These are phyloP conservation scores for Napeogenes sylphis DNA, from an alignment of 2,888 invertebrate species.

Conservation along the genomic window DNA sequence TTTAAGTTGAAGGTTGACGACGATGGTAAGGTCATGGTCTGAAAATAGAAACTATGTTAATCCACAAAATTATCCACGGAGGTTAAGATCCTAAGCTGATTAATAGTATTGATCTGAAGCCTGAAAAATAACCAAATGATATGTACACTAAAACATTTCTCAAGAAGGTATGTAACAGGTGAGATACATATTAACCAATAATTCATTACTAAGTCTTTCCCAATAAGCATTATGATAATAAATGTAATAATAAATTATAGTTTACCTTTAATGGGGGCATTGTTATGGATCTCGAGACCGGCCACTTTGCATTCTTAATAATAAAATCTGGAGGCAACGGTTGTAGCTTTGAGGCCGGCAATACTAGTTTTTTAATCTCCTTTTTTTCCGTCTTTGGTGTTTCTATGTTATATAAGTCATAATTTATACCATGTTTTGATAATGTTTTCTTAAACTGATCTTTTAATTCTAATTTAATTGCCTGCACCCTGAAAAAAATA, in stretches of 20 bases:
- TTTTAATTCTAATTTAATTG: conserved; percentile 42
- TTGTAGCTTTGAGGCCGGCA: conserved; percentile 65
- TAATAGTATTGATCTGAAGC: no score
- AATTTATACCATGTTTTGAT: conserved; percentile 36
- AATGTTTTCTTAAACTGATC: conserved; percentile 43
- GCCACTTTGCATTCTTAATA: conserved; percentile 15
- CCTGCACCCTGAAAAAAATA: conserved; percentile 45
- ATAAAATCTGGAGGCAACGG: conserved; percentile 59
- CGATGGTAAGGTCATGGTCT: conserved; percentile 36
- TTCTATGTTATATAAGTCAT: conserved; percentile 37
- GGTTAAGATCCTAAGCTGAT: no score
- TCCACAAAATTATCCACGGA: background rate
- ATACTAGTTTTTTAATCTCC: conserved; percentile 45
- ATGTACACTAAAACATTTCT: no score
- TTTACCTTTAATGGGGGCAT: conserved; percentile 23
- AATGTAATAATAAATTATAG: no score
- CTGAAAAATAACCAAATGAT: no score
- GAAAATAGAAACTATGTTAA: conserved; percentile 31
- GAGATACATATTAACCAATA: no score
- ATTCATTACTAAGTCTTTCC: no score
- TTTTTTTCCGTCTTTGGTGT: conserved; percentile 14
- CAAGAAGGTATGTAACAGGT: no score
- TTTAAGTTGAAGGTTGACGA: conserved; percentile 46
- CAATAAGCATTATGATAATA: no score
- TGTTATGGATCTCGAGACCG: conserved; percentile 2